phyloP scores from a whole-genome alignment of 2,888 invertebrate species.

The Apodemia mormo region DNA sequence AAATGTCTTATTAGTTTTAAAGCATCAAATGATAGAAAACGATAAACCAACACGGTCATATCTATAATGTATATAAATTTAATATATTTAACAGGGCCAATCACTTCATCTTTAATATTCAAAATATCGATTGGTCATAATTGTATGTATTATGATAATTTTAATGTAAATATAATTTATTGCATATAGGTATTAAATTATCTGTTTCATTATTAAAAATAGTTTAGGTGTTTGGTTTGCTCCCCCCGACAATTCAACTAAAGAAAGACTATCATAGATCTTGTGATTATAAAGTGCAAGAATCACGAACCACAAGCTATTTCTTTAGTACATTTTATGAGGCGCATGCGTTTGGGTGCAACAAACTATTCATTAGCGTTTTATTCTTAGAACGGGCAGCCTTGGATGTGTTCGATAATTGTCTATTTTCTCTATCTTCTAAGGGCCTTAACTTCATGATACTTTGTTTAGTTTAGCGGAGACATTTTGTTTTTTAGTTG shows the following conservation, averaged over 20 bases:
- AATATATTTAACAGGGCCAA: no score
- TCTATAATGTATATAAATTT: no score
- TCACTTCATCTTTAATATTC: no score
- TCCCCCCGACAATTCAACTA: background rate
- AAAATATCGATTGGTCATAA: no score
- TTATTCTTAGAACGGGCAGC: slow-evolving; percentile 46
- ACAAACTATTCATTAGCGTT: slow-evolving; percentile 48
- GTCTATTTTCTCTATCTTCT: slow-evolving; percentile 61
- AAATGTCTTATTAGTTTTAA: no score
- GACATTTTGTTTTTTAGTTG: slow-evolving; percentile 65
- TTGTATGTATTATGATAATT: no score
- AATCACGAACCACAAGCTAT: slow-evolving; percentile 32
- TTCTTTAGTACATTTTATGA: slow-evolving; percentile 40
- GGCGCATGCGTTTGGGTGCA: slow-evolving; percentile 43
- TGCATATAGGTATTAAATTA: no score
- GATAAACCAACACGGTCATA: no score
- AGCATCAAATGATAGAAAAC: no score
- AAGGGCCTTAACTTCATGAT: slow-evolving; percentile 44
- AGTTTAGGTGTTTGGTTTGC: background rate
- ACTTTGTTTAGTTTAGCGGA: slow-evolving; percentile 64
- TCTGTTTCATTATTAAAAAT: background rate
- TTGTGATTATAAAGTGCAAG: slow-evolving; percentile 30
- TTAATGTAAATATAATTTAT: no score
- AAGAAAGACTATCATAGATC: background rate
- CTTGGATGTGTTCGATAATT: slow-evolving; percentile 47